phyloP scores from a whole-genome alignment of 2,888 invertebrate genomes.

The Pyrochroa serraticornis region DNA sequence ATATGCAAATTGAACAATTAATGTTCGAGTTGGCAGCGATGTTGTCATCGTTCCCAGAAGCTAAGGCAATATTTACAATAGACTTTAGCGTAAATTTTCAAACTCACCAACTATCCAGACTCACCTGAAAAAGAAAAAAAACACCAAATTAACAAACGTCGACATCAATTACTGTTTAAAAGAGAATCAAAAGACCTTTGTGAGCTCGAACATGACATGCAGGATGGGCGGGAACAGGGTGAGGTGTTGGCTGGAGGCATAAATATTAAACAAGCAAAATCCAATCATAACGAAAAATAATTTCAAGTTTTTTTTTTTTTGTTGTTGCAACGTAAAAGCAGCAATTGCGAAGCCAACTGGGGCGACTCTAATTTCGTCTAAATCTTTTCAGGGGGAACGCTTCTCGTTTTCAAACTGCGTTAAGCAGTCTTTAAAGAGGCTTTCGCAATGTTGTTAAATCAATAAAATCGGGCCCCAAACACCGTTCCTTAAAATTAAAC shows the following conservation, averaged over 20 bases:
- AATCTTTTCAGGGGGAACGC: too few relatives aligned
- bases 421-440: background rate
- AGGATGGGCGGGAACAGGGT: conserved; percentile 4
- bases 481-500: conserved; percentile 15
- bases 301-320: conserved; percentile 1
- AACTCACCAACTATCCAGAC: too few relatives aligned
- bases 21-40: conserved; percentile 29
- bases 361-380: conserved; percentile 3
- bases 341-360: too few relatives aligned
- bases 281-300: background rate
- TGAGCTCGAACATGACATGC: background rate
- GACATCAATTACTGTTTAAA: background rate
- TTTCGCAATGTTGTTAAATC: conserved; percentile 1
- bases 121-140: background rate
- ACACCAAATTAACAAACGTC: background rate
- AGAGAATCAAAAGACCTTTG: background rate
- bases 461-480: conserved; percentile 1
- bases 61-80: conserved; percentile 2
- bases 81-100: too few relatives aligned
- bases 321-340: background rate
- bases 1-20: conserved; percentile 44
- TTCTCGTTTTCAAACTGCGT: background rate
- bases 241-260: conserved; percentile 34
- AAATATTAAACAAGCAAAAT: conserved; percentile 42
- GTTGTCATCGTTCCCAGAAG: conserved; percentile 1